Evolutionary conservation across 2,113 vertebrate genomes (phyloP).

Genomic region (Climacteris rufus): DNA sequence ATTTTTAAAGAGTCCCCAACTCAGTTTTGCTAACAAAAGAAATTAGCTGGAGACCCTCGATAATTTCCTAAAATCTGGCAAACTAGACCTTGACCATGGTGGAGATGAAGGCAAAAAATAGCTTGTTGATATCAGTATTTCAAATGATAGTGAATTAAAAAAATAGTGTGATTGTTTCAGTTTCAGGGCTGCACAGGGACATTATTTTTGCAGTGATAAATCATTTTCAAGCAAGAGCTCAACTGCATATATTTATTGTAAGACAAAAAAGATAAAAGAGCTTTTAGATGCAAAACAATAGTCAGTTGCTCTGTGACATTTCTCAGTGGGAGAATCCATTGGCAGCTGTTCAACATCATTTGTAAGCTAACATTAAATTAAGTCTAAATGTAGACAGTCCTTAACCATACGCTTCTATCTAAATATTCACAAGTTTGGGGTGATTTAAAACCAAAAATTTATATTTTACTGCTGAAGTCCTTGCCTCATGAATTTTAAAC

Average conservation of each 20-base stretch:
- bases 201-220: neutral
- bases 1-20: neutral
- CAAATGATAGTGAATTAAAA: neutral
- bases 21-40: neutral
- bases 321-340: neutral
- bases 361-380: neutral
- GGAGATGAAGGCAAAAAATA: neutral
- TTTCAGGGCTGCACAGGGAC: neutral
- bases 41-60: neutral
- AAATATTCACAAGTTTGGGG: neutral
- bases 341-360: neutral
- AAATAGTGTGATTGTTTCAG: neutral
- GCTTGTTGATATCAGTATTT: neutral
- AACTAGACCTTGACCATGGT: fast-evolving
- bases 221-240: neutral
- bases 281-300: neutral
- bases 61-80: neutral
- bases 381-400: neutral
- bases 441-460: neutral
- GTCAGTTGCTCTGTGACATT: neutral
- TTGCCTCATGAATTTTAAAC: neutral
- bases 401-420: neutral
- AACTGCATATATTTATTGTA: neutral
- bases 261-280: neutral
- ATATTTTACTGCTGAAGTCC: neutral